Conservation (phyloP, 2,113 vertebrate genomes). For the Uropsilus gracilis region DNA sequence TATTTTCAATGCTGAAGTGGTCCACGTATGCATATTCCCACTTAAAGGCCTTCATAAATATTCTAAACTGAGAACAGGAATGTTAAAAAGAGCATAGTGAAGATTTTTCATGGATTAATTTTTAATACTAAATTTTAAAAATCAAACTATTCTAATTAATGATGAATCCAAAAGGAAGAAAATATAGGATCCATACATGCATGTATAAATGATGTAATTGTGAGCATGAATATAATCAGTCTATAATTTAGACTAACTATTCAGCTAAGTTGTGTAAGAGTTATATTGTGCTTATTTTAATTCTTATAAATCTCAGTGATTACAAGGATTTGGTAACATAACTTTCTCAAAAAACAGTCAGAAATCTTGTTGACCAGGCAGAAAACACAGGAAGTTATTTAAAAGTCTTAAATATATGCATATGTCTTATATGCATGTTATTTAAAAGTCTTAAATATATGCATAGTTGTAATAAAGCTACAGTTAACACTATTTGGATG, state of each 20-base stretch:
- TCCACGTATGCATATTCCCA: neutral
- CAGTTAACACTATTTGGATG: conserved; percentile 48
- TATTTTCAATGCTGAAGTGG: conserved; percentile 33
- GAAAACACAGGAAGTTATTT: neutral
- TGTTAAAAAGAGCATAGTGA: conserved; percentile 17
- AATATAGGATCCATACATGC: conserved; percentile 53
- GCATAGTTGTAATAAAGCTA: neutral
- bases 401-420: conserved; percentile 51
- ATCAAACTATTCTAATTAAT: conserved; percentile 24
- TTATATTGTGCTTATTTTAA: conserved; percentile 13
- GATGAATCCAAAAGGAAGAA: neutral
- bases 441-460: conserved; percentile 47
- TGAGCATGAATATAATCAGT: conserved; percentile 47
- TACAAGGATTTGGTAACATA: conserved; percentile 42
- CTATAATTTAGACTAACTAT: conserved; percentile 65
- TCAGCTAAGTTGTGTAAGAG: conserved; percentile 42
- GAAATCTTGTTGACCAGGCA: conserved; percentile 64
- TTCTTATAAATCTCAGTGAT: conserved; percentile 16
- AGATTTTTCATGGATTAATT: conserved; percentile 18
- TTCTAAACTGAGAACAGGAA: conserved; percentile 24
- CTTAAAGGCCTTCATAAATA: conserved; percentile 50
- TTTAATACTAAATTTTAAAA: conserved; percentile 31
- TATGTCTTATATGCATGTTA: too few relatives aligned
- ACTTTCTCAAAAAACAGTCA: conserved; percentile 56
- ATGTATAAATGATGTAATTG: conserved; percentile 65